Evolutionary conservation across 37 sponge, comb jelly and placozoan genomes (phyloP).

Genomic region (Petrosia ficiformis): DNA sequence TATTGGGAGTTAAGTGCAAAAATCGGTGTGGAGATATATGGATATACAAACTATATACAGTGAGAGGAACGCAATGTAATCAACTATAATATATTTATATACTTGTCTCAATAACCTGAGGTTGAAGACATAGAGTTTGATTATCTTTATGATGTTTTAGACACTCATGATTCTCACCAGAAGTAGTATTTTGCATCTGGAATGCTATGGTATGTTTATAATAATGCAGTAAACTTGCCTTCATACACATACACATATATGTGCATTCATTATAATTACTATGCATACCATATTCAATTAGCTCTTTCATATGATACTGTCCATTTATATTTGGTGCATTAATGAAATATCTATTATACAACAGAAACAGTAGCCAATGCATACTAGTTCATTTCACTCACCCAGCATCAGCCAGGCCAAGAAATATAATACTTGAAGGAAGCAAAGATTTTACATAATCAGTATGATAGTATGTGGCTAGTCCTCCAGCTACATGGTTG

Average conservation of each 20-base stretch:
- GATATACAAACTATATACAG: conserved; percentile 12
- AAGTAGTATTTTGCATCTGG: no score
- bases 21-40: conserved; percentile 17
- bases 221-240: no score
- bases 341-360: conserved; percentile 32
- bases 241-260: no score
- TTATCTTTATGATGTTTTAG: not conserved
- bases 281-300: no score
- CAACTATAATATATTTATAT: no score
- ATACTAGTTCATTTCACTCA: conserved; percentile 1
- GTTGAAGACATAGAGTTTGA: no score
- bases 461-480: conserved; percentile 72
- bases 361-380: not conserved
- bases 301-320: no score
- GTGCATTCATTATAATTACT: no score
- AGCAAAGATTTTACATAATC: conserved; percentile 38
- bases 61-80: no score
- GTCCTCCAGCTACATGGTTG: conserved; percentile 79
- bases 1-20: conserved; percentile 22
- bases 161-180: conserved; percentile 2
- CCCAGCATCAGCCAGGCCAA: conserved; percentile 82
- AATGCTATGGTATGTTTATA: no score
- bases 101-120: no score
- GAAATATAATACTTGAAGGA: conserved; percentile 16
- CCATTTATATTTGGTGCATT: conserved; percentile 18